A percentile compares a stretch with the other conserved stretches of the same genome.
Conservation (phyloP, 2,797 vertebrate genomes). For the Periparus ater region DNA sequence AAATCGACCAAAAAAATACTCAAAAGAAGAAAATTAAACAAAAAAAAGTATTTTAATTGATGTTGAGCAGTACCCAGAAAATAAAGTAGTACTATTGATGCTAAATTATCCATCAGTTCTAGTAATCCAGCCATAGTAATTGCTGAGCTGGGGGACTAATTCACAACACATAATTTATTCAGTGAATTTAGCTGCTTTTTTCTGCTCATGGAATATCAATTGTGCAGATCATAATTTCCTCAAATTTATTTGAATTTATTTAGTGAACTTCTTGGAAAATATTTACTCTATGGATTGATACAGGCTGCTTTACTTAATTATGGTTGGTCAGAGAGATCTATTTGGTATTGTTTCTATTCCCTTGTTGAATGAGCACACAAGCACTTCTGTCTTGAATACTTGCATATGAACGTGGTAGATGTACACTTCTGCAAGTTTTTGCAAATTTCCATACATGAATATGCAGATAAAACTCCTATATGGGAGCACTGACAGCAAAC, state of each 20-base stretch:
- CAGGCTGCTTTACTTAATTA: constrained; percentile 60
- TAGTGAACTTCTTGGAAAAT: constrained; percentile 56
- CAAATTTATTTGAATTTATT: constrained; percentile 60
- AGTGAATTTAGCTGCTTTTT: constrained; percentile 41
- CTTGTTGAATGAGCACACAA: constrained; percentile 56
- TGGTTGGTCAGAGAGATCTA: constrained; percentile 40
- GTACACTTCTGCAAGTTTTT: constrained; percentile 36
- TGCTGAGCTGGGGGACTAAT: constrained; percentile 39
- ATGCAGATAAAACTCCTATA: constrained; percentile 17
- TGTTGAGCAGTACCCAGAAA: background rate
- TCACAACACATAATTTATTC: constrained; percentile 46
- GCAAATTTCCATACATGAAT: constrained; percentile 42
- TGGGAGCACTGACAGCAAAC: background rate
- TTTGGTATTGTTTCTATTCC: constrained; percentile 60
- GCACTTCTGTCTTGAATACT: constrained; percentile 42
- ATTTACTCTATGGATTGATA: constrained; percentile 64
- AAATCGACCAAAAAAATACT: background rate
- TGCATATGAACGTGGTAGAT: background rate
- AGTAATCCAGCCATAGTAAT: constrained; percentile 30
- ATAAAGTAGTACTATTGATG: constrained; percentile 16
- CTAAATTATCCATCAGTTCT: constrained; percentile 24
- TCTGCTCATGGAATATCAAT: constrained; percentile 36
- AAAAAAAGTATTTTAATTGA: background rate
- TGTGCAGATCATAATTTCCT: constrained; percentile 38
- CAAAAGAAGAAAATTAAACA: background rate